These are phyloP conservation scores for Chorisops tibialis DNA, from an alignment of 2,888 invertebrate genomes.

Conservation along the genomic window DNA sequence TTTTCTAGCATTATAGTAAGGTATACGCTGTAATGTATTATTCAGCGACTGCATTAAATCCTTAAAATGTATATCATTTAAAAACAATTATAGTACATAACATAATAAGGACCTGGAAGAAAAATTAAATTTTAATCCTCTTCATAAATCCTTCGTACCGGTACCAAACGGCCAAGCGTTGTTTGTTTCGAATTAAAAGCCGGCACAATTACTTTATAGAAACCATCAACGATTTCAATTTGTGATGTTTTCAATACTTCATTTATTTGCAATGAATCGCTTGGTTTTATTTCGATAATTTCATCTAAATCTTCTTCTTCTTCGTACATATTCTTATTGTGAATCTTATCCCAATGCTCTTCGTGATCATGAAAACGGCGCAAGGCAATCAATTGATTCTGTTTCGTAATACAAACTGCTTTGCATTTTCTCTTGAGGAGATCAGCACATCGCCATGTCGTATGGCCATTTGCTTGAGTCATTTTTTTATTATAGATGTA, in stretches of 20 bases:
- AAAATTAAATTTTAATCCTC: too few relatives aligned
- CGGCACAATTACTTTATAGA: slow-evolving; percentile 5
- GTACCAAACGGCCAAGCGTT: background rate
- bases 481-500: slow-evolving; percentile 38
- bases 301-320: slow-evolving; percentile 34
- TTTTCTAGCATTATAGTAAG: too few relatives aligned
- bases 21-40: too few relatives aligned
- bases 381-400: slow-evolving; percentile 29
- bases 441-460: slow-evolving; percentile 37
- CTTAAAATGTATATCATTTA: too few relatives aligned
- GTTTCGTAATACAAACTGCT: slow-evolving; percentile 34
- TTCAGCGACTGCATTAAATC: too few relatives aligned
- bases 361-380: slow-evolving; percentile 29
- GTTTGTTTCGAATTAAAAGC: background rate
- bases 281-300: slow-evolving; percentile 28
- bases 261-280: background rate
- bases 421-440: slow-evolving; percentile 33
- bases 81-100: too few relatives aligned
- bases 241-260: slow-evolving; percentile 15
- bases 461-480: slow-evolving; percentile 33
- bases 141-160: too few relatives aligned
- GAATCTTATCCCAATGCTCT: slow-evolving; percentile 33
- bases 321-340: slow-evolving; percentile 28
- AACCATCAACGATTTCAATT: slow-evolving; percentile 10
- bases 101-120: too few relatives aligned